Base-by-base conservation (phyloP, 2,797 vertebrate genomes). In the Chaetodon trifasciatus region DNA sequence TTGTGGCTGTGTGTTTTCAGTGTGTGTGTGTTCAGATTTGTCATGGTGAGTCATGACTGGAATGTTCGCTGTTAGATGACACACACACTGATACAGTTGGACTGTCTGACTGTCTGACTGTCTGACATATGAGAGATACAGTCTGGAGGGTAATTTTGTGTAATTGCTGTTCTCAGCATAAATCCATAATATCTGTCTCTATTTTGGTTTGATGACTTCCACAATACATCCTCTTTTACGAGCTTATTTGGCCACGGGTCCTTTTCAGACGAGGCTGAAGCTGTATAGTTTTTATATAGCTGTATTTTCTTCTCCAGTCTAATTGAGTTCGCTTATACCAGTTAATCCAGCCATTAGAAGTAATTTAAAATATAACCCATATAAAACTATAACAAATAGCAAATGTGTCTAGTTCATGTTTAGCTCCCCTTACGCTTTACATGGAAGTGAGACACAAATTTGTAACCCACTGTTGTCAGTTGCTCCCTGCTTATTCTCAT, bases 21-120 rank as follows among this genome's bases (percentile, higher is more conserved):
- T 53, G 58, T 9, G 37, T 65, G 69, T 16, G 61, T 55, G 19
- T 70, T 82, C 47, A 65, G 64, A 76, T 87, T 67, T 76, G 74
- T 86, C 76, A 81, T 28, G 19, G 57, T 92, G 88, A 92, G 80
- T 93, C 88, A 92, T 1, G 9, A 40, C 78, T 78, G 42, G 57
- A 83, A 42, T 75, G 73, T 74, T 86, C 81, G 69, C 73, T 79
- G 70, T 70, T 71, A 53, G 85, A 89, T 90, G 91, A 91, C 88
- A 90, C 89, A 90, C 74, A 32, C 28, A 32, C 28, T 82, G 86
- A 86, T 88, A 79, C 23, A 85, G 65, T 58, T 76, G 78, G 68
- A 72, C 78, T 80, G 91, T 81, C 83, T 89, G 85, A 69, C 42
- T 44, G 42, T 44, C 28, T 32, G 28, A 40, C 76, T 79, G 81